Evolutionary conservation across 2,888 invertebrate genomes (phyloP).

Genomic region (Lycia hirtaria): DNA sequence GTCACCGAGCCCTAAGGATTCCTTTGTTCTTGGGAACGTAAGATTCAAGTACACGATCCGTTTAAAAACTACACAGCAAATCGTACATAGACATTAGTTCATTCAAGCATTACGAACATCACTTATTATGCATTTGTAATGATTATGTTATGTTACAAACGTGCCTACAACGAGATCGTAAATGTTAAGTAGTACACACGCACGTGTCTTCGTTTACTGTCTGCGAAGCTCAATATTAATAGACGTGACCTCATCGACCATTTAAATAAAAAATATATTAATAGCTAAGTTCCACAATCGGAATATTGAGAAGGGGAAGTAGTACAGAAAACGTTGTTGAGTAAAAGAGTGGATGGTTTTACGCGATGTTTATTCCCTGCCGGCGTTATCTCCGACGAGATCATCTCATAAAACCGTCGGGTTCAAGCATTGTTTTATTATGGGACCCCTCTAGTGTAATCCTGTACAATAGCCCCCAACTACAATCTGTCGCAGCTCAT

Average conservation of each 20-base stretch:
- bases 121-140: constrained; percentile 39
- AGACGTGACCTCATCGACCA: constrained; percentile 15
- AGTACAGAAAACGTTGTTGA: constrained; percentile 22
- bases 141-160: constrained; percentile 46
- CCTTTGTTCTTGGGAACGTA: constrained; percentile 31
- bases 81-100: constrained; percentile 23
- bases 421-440: constrained; percentile 69
- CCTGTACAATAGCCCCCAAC: constrained; percentile 58
- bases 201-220: constrained; percentile 48
- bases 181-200: constrained; percentile 40
- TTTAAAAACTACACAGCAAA: constrained; percentile 1
- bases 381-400: constrained; percentile 62
- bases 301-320: constrained; percentile 5
- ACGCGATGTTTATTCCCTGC: constrained; percentile 69
- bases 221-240: constrained; percentile 33
- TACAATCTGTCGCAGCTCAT: constrained; percentile 67
- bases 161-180: constrained; percentile 47
- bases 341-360: constrained; percentile 60
- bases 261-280: constrained; percentile 7
- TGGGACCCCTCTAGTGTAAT: constrained; percentile 61
- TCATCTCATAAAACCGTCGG: constrained; percentile 69
- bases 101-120: constrained; percentile 35
- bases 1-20: constrained; percentile 33
- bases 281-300: constrained; percentile 5
- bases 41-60: background rate